These are phyloP conservation scores for Myotis planiceps DNA, from an alignment of 2,797 vertebrate genomes.

Conservation along the genomic window DNA sequence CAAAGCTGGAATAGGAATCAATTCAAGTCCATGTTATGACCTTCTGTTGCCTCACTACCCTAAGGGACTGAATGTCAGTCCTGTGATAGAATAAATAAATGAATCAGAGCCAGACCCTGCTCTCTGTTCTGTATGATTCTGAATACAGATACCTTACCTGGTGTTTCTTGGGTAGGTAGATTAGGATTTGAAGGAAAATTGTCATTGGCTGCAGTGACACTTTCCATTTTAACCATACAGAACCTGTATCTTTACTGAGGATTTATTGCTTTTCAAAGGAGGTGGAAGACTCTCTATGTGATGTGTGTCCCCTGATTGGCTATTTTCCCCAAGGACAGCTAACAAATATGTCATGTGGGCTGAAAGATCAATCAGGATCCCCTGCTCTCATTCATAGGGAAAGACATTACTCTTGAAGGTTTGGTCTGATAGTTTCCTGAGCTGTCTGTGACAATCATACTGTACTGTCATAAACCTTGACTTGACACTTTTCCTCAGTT, in stretches of 20 bases:
- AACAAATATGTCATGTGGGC: not conserved
- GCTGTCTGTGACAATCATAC: not conserved
- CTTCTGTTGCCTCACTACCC: not conserved
- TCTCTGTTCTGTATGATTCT: constrained; percentile 23
- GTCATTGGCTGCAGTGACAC: not conserved
- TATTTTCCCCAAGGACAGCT: constrained; percentile 24
- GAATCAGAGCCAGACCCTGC: not conserved
- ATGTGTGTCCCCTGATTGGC: constrained; percentile 56
- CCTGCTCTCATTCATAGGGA: not conserved
- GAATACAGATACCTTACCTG: not conserved
- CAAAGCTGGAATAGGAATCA: constrained; percentile 4
- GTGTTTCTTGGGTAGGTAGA: not conserved
- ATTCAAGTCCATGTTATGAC: constrained; percentile 15
- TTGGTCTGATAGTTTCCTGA: not conserved
- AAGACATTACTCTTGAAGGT: not conserved
- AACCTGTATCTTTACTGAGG: constrained; percentile 27
- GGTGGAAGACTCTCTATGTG: constrained; percentile 34
- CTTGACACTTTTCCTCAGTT: constrained; percentile 22
- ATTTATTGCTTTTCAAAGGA: constrained; percentile 44
- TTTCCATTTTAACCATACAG: constrained; percentile 30
- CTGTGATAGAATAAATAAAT: constrained; percentile 11
- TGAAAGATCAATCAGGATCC: not conserved
- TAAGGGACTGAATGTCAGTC: constrained; percentile 10
- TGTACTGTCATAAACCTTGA: not conserved
- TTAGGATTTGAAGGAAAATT: constrained; percentile 36